These are phyloP conservation scores for Morinoia aosen DNA, from an alignment of 2,888 invertebrate species.

Conservation along the genomic window DNA sequence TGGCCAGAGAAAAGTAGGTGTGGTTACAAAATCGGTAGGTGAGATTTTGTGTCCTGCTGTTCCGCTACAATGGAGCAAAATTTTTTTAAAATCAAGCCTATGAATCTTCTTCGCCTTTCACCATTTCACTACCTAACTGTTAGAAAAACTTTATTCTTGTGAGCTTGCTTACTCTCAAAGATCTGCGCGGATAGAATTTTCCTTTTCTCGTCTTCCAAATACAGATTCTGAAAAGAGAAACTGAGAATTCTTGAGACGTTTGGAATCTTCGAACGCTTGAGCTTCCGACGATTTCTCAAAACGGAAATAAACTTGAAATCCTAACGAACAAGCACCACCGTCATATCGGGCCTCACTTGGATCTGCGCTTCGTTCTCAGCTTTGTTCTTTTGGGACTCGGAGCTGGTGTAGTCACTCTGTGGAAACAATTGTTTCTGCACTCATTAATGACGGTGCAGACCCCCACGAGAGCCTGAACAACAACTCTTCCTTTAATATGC, in stretches of 20 bases:
- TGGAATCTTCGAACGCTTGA: not conserved
- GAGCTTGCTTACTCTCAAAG: not conserved
- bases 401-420: not conserved
- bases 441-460: not conserved
- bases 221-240: not conserved
- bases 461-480: not conserved
- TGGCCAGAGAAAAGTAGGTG: no score
- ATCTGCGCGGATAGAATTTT: not conserved
- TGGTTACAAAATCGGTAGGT: no score
- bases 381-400: not conserved
- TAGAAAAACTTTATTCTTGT: not conserved
- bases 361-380: not conserved
- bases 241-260: not conserved
- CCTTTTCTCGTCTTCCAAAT: not conserved
- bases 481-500: constrained; percentile 40
- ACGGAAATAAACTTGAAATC: not conserved
- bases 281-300: not conserved
- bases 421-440: not conserved
- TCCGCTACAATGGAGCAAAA: no score
- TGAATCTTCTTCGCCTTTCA: not conserved
- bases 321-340: not conserved
- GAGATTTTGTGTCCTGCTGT: no score
- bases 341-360: not conserved
- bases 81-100: no score
- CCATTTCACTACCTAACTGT: not conserved